These are phyloP conservation scores for Drosophila leontia DNA, from an alignment of 1,140 invertebrate genomes.

Conservation along the genomic window DNA sequence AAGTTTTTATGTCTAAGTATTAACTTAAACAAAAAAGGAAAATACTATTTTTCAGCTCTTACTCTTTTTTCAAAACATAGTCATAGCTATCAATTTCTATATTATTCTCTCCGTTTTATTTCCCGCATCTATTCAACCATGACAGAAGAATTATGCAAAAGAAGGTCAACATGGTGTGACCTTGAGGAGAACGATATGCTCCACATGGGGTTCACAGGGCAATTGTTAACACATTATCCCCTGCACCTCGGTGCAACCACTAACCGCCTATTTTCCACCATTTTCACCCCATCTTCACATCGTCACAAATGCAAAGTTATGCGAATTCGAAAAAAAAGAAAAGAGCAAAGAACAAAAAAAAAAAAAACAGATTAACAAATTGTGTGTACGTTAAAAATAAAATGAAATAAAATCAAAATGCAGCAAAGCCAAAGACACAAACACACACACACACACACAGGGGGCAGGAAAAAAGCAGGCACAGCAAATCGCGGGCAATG, in stretches of 20 bases:
- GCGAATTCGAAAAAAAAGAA: conserved; percentile 49
- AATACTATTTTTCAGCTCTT: not conserved
- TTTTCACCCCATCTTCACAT: conserved; percentile 8
- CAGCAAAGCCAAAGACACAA: conserved; percentile 42
- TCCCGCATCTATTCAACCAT: not conserved
- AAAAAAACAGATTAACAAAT: conserved; percentile 68
- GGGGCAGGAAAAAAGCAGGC: conserved; percentile 24
- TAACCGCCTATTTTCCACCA: not conserved
- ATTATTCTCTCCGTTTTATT: too few species aligned
- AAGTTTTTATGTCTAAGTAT: not conserved
- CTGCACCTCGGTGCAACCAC: not conserved
- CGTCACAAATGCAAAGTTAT: conserved; percentile 37
- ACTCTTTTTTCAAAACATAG: not conserved
- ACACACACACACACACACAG: conserved; percentile 1
- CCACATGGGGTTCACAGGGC: conserved; percentile 46
- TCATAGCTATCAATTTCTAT: not conserved
- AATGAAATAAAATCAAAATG: conserved; percentile 66
- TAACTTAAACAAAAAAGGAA: too few species aligned
- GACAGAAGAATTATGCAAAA: conserved; percentile 11
- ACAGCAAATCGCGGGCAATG: conserved; percentile 71
- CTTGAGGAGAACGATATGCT: conserved; percentile 40
- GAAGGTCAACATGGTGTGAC: conserved; percentile 64
- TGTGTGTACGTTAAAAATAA: conserved; percentile 70
- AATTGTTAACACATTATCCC: conserved; percentile 17
- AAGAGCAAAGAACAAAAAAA: conserved; percentile 16